Evolutionary conservation across 2,888 invertebrate species (phyloP), one percentile per base, ranked within the genome.

Genomic region (Myopa testacea): DNA sequence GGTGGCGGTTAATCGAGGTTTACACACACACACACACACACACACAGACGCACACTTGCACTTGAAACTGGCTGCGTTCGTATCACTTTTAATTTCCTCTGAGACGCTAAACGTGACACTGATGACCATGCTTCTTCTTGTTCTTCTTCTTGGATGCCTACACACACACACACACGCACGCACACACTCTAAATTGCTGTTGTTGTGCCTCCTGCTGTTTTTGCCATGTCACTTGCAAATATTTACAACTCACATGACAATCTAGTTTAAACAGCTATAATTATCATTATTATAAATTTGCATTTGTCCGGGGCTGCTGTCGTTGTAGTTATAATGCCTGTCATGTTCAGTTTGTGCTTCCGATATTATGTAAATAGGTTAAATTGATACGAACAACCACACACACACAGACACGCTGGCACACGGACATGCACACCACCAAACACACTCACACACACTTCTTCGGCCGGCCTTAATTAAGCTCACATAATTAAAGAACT

Each of bases 321-420:
- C 68, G 19, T 67, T 75, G 45, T 19, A 37, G 16, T 65, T 65
- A 16, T 76, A 72, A 76, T 71, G 65, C 76, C 74, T 78, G 78
- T 75, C 75, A 77, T 78, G 76, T 80, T 67, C 77, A 77, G 78
- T 75, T 69, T 77, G 60, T 80, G 74, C 77, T 68, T 75, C 76
- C 75, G 78, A 78, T 78, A 81, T 79, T 81, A 82, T 82, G 81
- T 80, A 81, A 81, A 82, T 81, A 81, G 80, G 78, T 80, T 82
- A 81, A 81, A 82, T 81, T 81, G 81, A 80, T 81, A 82, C 78
- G 80, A 78, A 78, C 78, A 81, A 60, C 19, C 38, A 76, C 60
- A 76, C 45, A 58, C 38, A 76, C 60, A 76, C 45, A 58, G 4
- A 19, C 19, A 65, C 6, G 50, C 37, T 75, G 8, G 40, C 37